A percentile compares a stretch with the other conserved stretches of the same genome.
Conservation (phyloP, 2,113 vertebrate species). For the Dromaius novaehollandiae region DNA sequence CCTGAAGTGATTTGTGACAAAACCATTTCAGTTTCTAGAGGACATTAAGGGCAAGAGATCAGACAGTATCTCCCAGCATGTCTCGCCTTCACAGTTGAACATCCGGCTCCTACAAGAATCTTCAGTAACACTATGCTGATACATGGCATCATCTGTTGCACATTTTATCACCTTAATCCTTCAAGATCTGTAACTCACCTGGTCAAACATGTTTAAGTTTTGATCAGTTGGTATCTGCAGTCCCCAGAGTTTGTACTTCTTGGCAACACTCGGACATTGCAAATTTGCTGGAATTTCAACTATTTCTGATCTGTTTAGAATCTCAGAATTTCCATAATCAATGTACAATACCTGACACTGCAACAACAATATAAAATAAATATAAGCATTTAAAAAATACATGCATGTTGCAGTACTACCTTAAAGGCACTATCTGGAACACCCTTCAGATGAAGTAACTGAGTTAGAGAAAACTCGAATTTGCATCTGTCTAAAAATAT, state of each 20-base stretch:
- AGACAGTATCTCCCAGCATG: background rate
- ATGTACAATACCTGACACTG: slow-evolving; percentile 80
- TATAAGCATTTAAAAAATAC: background rate
- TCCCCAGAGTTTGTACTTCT: slow-evolving; percentile 80
- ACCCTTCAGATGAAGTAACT: background rate
- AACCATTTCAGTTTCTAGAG: background rate
- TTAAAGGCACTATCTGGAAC: background rate
- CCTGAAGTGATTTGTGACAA: background rate
- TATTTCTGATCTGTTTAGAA: slow-evolving; percentile 73
- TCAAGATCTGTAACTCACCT: slow-evolving; percentile 65
- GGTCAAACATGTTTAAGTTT: slow-evolving; percentile 72
- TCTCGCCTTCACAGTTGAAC: background rate
- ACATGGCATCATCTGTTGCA: background rate
- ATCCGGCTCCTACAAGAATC: background rate
- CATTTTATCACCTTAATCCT: background rate
- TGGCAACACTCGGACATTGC: slow-evolving; percentile 67
- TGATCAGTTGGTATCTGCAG: slow-evolving; percentile 69
- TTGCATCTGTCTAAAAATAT: background rate
- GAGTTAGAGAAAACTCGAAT: background rate
- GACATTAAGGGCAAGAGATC: background rate
- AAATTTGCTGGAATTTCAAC: slow-evolving; percentile 78
- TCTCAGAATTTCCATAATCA: slow-evolving; percentile 83
- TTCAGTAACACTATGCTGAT: background rate
- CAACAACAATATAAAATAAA: background rate
- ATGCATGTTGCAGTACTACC: background rate